These are phyloP conservation scores for Solea senegalensis DNA, from an alignment of 2,113 vertebrate genomes.

Conservation along the genomic window DNA sequence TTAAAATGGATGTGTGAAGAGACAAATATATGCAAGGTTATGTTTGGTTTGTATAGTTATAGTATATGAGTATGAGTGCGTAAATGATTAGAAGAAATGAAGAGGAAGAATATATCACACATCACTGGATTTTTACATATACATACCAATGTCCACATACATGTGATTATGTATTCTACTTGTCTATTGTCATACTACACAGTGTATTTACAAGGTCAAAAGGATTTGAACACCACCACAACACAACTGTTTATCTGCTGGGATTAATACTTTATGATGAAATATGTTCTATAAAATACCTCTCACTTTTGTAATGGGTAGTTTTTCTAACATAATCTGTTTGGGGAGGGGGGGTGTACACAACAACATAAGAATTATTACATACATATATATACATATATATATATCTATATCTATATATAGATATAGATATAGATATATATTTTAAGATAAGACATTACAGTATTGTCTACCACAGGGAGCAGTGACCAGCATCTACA, in stretches of 20 bases:
- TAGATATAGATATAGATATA: no score
- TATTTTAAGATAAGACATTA: background rate
- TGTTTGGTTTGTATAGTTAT: no score
- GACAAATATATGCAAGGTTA: background rate
- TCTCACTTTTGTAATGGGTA: no score
- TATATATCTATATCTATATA: no score
- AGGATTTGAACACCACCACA: background rate
- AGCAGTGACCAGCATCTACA: slow-evolving; percentile 19
- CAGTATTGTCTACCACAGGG: slow-evolving; percentile 45
- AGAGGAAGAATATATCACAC: slow-evolving; percentile 20
- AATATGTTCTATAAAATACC: no score
- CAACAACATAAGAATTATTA: background rate
- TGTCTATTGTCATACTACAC: background rate
- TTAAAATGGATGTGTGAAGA: background rate
- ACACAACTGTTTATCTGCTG: no score
- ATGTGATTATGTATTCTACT: background rate
- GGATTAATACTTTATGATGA: no score
- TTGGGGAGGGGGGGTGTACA: background rate
- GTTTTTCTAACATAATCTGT: no score
- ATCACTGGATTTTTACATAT: background rate
- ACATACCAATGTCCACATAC: background rate
- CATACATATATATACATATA: no score
- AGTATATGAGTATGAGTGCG: background rate
- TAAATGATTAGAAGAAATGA: slow-evolving; percentile 16
- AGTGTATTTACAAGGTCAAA: background rate